Base-by-base conservation (phyloP, 2,113 vertebrate species). In the Cynopterus brachyotis region DNA sequence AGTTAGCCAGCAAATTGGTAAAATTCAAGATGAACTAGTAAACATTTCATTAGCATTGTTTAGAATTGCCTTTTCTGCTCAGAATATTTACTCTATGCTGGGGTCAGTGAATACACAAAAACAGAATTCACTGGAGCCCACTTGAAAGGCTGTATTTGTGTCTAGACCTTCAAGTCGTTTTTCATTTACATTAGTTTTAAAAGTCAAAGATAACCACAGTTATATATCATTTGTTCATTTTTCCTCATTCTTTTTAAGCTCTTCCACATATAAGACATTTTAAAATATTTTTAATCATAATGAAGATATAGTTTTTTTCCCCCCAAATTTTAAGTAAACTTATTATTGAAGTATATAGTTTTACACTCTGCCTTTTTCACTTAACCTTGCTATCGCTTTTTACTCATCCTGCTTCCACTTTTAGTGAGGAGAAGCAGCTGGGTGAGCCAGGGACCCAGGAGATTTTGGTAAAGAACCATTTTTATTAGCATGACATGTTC, bases 381-480 rank as follows among this genome's bases (percentile, higher is more conserved):
- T 96, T 96, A 97, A 98, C 96, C 91, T 97, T 97, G 93, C 96
- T 97, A 55, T 98, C 76, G 1, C 97, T 97, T 95, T 98, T 96
- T 95, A 91, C 96, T 97, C 97, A 97, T 89, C 95, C 96, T 96
- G 96, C 97, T 96, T 97, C 95, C 97, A 82, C 96, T 89, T 88
- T 30, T 97, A 97, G 97, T 98, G 97, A 98, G 96, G 97, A 97
- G 96, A 97, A 95, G 93, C 72, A 95, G 67, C 96, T 91, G 96
- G 78, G 97, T 91, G 97, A 98, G 96, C 97, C 97, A 96, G 97
- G 97, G 97, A 93, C 89, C 82, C 94, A 70, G 94, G 96, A 97
- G 88, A 94, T 92, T 93, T 96, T 95, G 97, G 96, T 98, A 98
- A 97, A 98, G 96, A 97, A 97, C 66, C 80, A 79, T 96, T 96